A percentile compares a stretch with the other conserved stretches of the same genome.
Evolutionary conservation across 2,888 invertebrate species (phyloP).

Genomic region (Drosophila vallismaia): DNA sequence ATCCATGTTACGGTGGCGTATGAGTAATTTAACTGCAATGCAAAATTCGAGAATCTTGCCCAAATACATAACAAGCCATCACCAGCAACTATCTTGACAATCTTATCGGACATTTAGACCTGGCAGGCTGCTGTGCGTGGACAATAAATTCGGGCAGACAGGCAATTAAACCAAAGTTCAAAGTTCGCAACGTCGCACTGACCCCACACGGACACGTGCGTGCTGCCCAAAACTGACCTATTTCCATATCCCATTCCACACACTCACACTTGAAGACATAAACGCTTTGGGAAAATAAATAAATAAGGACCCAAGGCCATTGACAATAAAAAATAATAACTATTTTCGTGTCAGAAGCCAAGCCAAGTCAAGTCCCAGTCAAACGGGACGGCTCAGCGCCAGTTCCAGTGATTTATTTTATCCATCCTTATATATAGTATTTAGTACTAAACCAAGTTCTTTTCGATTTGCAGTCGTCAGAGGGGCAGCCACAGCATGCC

Average conservation of each 20-base stretch:
- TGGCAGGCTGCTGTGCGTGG: slow-evolving; percentile 13
- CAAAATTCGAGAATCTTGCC: background rate
- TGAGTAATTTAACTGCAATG: slow-evolving; percentile 60
- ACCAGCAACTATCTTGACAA: background rate
- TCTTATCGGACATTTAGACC: background rate
- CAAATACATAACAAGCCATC: background rate
- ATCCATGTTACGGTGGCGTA: slow-evolving; percentile 54
- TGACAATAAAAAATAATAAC: slow-evolving; percentile 36
- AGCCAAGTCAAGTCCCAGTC: slow-evolving; percentile 8
- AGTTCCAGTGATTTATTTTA: slow-evolving; percentile 43
- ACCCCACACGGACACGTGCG: slow-evolving; percentile 21
- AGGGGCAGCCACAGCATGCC: slow-evolving; percentile 78
- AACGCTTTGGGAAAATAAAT: slow-evolving; percentile 51
- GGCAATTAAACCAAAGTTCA: slow-evolving; percentile 80
- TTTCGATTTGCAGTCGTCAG: slow-evolving; percentile 57
- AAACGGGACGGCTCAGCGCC: background rate
- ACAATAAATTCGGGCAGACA: slow-evolving; percentile 58
- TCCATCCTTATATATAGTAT: background rate
- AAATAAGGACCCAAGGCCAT: slow-evolving; percentile 30
- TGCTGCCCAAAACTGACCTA: slow-evolving; percentile 60
- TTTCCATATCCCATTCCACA: slow-evolving; percentile 37
- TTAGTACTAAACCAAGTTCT: background rate
- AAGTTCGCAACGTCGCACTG: slow-evolving; percentile 67
- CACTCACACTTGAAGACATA: background rate
- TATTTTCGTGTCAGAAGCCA: slow-evolving; percentile 24